Conservation (phyloP, 2,113 vertebrate genomes). For the Aptenodytes patagonicus region DNA sequence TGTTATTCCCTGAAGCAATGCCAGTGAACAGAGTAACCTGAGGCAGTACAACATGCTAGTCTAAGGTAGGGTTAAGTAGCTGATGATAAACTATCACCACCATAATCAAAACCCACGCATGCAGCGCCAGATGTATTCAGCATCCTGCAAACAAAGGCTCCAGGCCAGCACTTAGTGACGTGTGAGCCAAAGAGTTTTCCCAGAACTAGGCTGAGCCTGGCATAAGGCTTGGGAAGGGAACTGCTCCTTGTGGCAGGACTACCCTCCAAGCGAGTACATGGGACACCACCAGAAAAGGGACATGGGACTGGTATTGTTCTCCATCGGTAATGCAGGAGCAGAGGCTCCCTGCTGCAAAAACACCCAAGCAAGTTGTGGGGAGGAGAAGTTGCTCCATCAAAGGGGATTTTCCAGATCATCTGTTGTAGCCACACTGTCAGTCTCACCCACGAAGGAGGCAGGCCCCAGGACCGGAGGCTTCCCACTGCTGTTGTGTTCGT, state of each 20-base stretch:
- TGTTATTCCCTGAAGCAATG: neutral
- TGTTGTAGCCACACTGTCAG: neutral
- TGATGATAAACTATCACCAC: neutral
- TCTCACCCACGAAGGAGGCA: neutral
- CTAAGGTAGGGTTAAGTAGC: neutral
- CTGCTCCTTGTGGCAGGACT: neutral
- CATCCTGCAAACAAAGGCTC: neutral
- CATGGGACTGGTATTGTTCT: neutral
- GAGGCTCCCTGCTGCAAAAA: neutral
- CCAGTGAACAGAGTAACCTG: neutral
- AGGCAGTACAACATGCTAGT: neutral
- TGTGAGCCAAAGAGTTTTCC: neutral
- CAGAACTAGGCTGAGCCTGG: neutral
- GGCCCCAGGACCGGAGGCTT: neutral
- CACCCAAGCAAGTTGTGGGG: neutral
- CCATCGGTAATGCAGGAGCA: fast-evolving
- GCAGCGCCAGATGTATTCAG: neutral
- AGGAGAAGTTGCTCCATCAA: neutral
- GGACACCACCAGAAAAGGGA: neutral
- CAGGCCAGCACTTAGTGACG: neutral
- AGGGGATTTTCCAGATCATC: neutral
- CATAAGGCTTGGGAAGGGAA: neutral
- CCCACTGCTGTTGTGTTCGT: neutral
- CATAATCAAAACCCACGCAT: neutral
- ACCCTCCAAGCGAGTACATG: neutral